Evolutionary conservation across 2,113 vertebrate genomes (phyloP), one percentile per base, ranked within the genome.

Genomic region (Brachypteracias leptosomus): DNA sequence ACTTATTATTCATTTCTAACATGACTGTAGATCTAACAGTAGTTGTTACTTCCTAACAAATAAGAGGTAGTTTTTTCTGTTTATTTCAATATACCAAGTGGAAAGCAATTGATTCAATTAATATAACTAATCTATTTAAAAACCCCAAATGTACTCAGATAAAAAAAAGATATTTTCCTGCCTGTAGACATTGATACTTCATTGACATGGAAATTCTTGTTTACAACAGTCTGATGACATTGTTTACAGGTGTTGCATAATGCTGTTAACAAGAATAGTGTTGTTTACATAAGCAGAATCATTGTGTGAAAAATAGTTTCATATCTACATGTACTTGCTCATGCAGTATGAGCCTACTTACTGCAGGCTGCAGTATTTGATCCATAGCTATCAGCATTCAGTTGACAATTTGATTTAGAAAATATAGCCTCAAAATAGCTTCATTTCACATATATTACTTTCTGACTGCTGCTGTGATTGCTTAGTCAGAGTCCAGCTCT

Each of bases 401-500:
- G 67, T 73, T 89, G 86, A 76, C 94, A 95, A 94, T 93, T 96
- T 93, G 84, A 94, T 96, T 96, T 97, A 49, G 76, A 96, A 93
- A 93, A 93, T 93, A 94, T 59, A 89, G 62, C 82, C 90, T 95
- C 88, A 95, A 94, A 97, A 96, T 94, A 89, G 77, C 87, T 93
- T 89, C 82, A 96, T 96, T 96, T 94, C 95, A 96, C 89, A 87
- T 96, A 90, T 93, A 96, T 96, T 96, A 93, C 95, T 91, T 85
- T 94, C 86, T 93, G 88, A 89, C 92, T 95, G 68, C 75, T 94
- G 59, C 88, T 96, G 89, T 96, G 97, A 98, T 91, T 94, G 81
- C 90, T 96, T 96, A 96, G 95, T 95, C 66, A 95, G 96, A 94
- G 93, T 96, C 97, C 96, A 90, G 91, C 82, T 95, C 63, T 89